A percentile compares a stretch with the other conserved stretches of the same genome.
These are phyloP conservation scores for Mus caroli DNA, from an alignment of 2,797 vertebrate species.

Conservation along the genomic window DNA sequence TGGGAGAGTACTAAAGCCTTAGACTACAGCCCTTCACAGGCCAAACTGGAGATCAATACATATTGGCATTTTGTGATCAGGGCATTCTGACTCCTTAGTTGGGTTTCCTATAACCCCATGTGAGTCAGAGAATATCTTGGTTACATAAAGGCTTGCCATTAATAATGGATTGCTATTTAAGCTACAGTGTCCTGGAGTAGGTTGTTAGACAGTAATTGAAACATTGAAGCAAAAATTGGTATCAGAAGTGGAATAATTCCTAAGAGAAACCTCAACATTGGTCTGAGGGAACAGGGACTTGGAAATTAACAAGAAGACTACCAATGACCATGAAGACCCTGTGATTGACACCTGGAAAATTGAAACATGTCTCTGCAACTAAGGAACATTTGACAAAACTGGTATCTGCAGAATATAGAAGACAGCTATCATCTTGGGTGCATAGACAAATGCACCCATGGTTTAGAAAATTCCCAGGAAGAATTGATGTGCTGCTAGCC, in stretches of 20 bases:
- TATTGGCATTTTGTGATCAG: fast-evolving
- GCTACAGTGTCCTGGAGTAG: neutral
- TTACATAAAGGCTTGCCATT: neutral
- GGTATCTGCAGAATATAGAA: fast-evolving
- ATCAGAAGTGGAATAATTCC: neutral
- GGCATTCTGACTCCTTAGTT: neutral
- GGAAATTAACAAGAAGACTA: fast-evolving
- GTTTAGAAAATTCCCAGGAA: neutral
- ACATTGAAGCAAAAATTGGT: neutral
- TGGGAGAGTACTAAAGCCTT: fast-evolving
- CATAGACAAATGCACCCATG: fast-evolving
- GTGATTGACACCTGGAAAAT: fast-evolving
- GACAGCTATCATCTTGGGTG: neutral
- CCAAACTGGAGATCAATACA: neutral
- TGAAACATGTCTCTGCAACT: neutral
- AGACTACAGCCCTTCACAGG: no score
- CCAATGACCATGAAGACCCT: fast-evolving
- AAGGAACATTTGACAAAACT: neutral
- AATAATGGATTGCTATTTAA: neutral
- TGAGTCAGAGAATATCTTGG: neutral
- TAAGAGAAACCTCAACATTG: neutral
- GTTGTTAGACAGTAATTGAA: neutral
- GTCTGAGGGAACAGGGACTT: neutral
- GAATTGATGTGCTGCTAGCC: fast-evolving
- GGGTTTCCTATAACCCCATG: no score